Base-by-base conservation (phyloP, 2,888 invertebrate species). In the Acrobasis repandana region DNA sequence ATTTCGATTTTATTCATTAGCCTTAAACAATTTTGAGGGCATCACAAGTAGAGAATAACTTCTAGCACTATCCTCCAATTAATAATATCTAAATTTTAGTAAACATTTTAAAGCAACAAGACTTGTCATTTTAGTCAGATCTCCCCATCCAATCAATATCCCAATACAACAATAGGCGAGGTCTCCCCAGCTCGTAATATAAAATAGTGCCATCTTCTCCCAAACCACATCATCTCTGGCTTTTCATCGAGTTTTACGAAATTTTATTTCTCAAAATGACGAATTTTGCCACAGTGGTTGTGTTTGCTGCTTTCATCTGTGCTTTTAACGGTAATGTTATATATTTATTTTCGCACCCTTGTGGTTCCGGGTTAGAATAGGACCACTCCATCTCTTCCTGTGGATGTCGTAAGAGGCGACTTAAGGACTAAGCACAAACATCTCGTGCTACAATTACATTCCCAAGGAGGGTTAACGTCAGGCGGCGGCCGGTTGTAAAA, bases 101-200 rank as follows among this genome's bases (percentile, higher is more conserved):
- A 14, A 43, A 43, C 11, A 38, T 14, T 38, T 11, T 0, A 10
- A n/a, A 43, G 6, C 14, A 14, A 43, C 14, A 43, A 11, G 43
- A 11, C 14, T 4, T n/a, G 38, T 15, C 52, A 51, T 52, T 43
- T 60, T 59, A 34, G n/a, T 62, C 60, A 34, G 36, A 20, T 11
- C 5, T 60, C 64, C 64, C 47, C 62, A n/a, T 34, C 8, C 28
- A 47, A 58, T 60, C 36, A 58, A 60, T 52, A 59, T 59, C 51
- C 51, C 20, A 50, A 10, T 9, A 46, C 16, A 50, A 58, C 51
- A 59, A 59, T 28, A 15, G 33, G 34, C 59, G 46, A 59, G 59
- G 51, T 33, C 50, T 50, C 16, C 47, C 43, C 11, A 59, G 9
- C 36, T 43, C 9, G 46, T 11, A 20, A 43, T 59, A 59, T 59